Evolutionary conservation across 1,140 invertebrate species (phyloP), one percentile per base, ranked within the genome.

Genomic region (Drosophila tristis): DNA sequence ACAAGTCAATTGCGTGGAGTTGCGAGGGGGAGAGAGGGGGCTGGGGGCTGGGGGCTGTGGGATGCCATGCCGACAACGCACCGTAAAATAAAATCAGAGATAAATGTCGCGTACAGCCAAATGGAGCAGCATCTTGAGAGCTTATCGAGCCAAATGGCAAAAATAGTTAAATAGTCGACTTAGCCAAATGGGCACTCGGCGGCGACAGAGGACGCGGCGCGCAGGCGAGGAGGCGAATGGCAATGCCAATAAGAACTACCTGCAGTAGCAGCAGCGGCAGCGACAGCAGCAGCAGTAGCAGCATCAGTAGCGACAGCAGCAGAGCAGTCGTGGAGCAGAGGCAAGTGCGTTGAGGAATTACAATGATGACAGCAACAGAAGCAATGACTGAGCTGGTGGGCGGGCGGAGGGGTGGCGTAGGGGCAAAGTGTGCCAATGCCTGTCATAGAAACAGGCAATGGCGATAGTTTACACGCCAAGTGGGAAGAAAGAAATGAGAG

Each of bases 81-180:
- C 74, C 68, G 23, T 64, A 70, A 78, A 80, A 78, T 64, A 78
- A 66, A 72, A 76, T 66, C 53, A 63, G 57, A 63, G 63, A 74
- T 74, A 74, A 74, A 64, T 47, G 58, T 64, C 58, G 68, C 62
- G 49, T 59, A 68, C 51, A 51, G 56, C 75, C 67, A 67, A 79
- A 67, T 80, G 73, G 67, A 80, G 73, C 73, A 81, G 57, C 72
- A 66, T 68, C 64, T 74, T 65, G 35, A 25, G 54, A 81, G 57
- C 72, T 62, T 68, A 58, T 74, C 64, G 35, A 25, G 54, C n/a
- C 50, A 59, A 68, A 64, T 61, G 71, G 63, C 75, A 67, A 86
- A 85, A 85, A 86, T 85, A 85, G 80, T 70, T 85, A 86, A 85
- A 80, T 73, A 86, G 80, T 63, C 81, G 74, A 80, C 80, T 85